phyloP scores from a whole-genome alignment of 2,888 invertebrate species.

The Napeogenes inachia region DNA sequence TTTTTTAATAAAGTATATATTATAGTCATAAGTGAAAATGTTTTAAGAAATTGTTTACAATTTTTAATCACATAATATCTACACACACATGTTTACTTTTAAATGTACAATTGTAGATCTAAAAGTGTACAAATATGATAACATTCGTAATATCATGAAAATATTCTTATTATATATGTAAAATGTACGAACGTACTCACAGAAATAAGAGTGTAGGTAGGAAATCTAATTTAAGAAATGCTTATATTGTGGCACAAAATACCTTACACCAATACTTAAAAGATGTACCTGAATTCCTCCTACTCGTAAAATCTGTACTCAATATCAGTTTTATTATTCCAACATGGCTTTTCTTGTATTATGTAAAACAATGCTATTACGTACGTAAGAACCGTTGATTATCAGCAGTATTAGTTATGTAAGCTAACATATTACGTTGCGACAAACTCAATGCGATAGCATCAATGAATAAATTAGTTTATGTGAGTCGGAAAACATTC shows the following conservation, averaged over 20 bases:
- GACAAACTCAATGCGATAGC: slow-evolving; percentile 41
- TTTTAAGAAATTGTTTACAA: no score
- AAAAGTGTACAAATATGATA: no score
- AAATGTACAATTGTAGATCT: no score
- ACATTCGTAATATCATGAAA: no score
- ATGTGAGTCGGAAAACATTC: slow-evolving; percentile 43
- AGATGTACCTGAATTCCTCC: neutral
- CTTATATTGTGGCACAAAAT: neutral
- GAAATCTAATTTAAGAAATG: neutral
- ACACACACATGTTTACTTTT: no score
- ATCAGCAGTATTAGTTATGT: slow-evolving; percentile 36
- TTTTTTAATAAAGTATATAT: neutral
- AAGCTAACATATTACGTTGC: slow-evolving; percentile 42
- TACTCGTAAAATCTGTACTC: slow-evolving; percentile 3
- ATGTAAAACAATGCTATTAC: slow-evolving; percentile 5
- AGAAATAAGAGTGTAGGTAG: neutral
- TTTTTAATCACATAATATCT: no score
- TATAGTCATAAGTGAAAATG: no score
- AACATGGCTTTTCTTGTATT: slow-evolving; percentile 2
- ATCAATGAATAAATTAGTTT: slow-evolving; percentile 60
- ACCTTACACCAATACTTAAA: neutral
- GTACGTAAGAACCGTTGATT: slow-evolving; percentile 19
- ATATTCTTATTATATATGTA: no score
- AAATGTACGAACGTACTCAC: no score
- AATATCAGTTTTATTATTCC: slow-evolving; percentile 6